These are phyloP conservation scores for Calameuta filiformis DNA, from an alignment of 2,888 invertebrate species.

Conservation along the genomic window DNA sequence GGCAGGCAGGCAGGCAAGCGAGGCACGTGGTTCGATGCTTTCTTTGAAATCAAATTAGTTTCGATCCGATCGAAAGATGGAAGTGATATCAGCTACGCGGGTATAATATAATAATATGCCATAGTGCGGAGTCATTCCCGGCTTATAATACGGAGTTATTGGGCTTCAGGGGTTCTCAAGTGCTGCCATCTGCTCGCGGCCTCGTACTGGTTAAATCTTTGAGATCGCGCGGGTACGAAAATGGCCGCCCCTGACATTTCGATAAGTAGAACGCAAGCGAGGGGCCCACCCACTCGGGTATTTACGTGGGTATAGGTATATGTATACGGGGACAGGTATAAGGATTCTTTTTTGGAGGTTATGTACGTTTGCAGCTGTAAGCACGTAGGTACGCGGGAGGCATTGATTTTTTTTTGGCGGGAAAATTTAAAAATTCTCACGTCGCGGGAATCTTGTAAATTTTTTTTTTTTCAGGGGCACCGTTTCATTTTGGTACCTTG, in stretches of 20 bases:
- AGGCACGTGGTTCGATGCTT: constrained; percentile 37
- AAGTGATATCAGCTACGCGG: constrained; percentile 39
- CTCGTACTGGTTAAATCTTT: not conserved
- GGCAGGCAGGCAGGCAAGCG: not conserved
- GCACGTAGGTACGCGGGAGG: too few relatives aligned
- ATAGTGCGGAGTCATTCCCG: constrained; percentile 44
- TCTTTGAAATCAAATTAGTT: constrained; percentile 55
- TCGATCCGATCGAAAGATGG: constrained; percentile 43
- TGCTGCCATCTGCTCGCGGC: not conserved
- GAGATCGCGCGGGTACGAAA: too few relatives aligned
- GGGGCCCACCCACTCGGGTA: not conserved
- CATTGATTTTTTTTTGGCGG: not conserved
- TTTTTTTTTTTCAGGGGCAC: too few relatives aligned
- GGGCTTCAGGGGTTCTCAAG: constrained; percentile 29
- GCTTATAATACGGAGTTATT: constrained; percentile 45
- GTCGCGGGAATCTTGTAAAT: not conserved
- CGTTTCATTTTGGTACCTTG: too few relatives aligned
- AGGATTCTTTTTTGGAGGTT: too few relatives aligned
- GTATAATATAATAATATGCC: constrained; percentile 45
- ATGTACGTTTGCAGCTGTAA: too few relatives aligned
- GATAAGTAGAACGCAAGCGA: not conserved
- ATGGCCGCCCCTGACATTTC: not conserved
- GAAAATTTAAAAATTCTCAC: not conserved
- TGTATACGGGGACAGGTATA: too few relatives aligned
- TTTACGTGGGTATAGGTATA: not conserved